Evolutionary conservation across 2,113 vertebrate species (phyloP), one percentile per base, ranked within the genome.

Genomic region (Ramphastos sulfuratus): DNA sequence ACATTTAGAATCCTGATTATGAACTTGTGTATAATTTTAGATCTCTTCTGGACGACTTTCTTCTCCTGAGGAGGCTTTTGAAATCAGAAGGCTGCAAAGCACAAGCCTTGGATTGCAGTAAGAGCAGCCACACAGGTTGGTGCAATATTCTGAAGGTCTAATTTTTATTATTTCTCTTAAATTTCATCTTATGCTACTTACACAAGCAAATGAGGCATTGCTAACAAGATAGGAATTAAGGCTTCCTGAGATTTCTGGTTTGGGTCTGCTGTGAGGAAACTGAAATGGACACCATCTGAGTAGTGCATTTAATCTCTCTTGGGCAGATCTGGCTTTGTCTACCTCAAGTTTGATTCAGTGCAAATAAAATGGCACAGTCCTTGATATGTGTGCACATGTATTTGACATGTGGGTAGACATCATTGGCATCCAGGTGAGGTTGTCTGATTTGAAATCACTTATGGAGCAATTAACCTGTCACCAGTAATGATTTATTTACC

Each of bases 41-140:
- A 18, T 2, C 42, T 7, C 14, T 92, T 37, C 46, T 56, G 91
- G 21, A 96, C 83, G 75, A 23, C 33, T 15, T 3, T 87, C 48
- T 78, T 7, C 54, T 73, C 33, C 72, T 78, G 96, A 91, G 15
- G 77, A 95, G 52, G 11, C 59, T 60, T 60, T 23, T 92, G 64
- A 63, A 28, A 71, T 60, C 58, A 67, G 97, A 98, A 76, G 54
- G 75, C 24, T 97, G 92, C 72, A 96, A 58, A 85, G 71, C 96
- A 39, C 94, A 97, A 89, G 97, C 97, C 92, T 99, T 99, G 98
- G 98, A 96, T 98, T 93, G 98, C 98, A 79, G 37, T 98, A 77
- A 97, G 98, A 96, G 98, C 98, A 72, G 98, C 98, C 76, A 76
- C 97, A 61, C 97, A 98, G 98, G 98, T 99, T 85, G 67, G 97